A percentile compares a stretch with the other conserved stretches of the same genome.
These are phyloP conservation scores for Apistogramma diplotaenia DNA, from an alignment of 2,113 vertebrate species.

Conservation along the genomic window DNA sequence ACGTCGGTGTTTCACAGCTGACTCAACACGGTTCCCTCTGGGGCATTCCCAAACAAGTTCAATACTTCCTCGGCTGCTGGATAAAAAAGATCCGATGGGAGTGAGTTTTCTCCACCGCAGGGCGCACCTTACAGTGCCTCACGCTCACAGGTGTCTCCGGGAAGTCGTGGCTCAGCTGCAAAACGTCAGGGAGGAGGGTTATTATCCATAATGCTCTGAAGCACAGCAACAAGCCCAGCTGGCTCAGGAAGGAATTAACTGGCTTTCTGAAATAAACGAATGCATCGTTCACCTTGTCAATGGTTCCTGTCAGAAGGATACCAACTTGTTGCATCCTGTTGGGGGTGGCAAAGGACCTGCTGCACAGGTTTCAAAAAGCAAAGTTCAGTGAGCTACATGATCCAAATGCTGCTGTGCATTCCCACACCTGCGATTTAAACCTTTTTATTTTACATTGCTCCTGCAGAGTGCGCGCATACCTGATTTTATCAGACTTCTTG, in stretches of 20 bases:
- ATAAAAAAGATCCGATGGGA: conserved; percentile 80
- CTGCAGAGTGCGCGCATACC: conserved; percentile 66
- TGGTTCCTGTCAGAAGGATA: conserved; percentile 77
- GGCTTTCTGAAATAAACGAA: not conserved
- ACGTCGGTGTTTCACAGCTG: conserved; percentile 26
- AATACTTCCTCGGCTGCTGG: conserved; percentile 93
- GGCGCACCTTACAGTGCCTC: conserved; percentile 83
- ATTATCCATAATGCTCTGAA: not conserved
- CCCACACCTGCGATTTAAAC: not conserved
- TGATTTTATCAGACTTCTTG: conserved; percentile 81
- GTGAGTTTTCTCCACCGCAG: conserved; percentile 84
- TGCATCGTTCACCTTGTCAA: conserved; percentile 84
- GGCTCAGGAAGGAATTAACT: not conserved
- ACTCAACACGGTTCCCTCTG: not conserved
- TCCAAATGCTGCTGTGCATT: not conserved
- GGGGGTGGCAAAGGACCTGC: conserved; percentile 72
- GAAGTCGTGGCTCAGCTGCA: conserved; percentile 82
- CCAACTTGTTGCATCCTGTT: conserved; percentile 80
- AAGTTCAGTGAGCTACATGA: not conserved
- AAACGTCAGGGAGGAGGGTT: not conserved
- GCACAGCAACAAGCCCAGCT: not conserved
- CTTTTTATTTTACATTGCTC: not conserved
- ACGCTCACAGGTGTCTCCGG: conserved; percentile 83
- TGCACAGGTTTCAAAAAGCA: conserved; percentile 16
- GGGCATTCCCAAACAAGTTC: conserved; percentile 38